Base-by-base conservation (phyloP, 2,888 invertebrate genomes). In the Platynereis dumerilii region DNA sequence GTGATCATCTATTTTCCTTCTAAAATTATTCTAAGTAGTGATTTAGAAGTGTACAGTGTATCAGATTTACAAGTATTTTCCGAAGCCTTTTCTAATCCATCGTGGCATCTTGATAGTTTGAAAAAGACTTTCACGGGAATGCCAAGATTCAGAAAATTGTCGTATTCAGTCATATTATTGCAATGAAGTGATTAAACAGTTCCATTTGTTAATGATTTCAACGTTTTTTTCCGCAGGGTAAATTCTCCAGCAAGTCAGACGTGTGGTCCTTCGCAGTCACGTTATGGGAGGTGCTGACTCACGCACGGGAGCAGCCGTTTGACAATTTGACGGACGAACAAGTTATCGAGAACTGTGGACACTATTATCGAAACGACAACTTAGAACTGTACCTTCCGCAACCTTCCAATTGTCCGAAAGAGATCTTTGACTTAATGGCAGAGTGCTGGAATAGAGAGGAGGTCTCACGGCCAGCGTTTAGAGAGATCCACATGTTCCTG, bases 181-280 rank as follows among this genome's bases (percentile, higher is more conserved):
- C n/a, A n/a, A n/a, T n/a, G n/a, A n/a, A n/a, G n/a, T n/a, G n/a
- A n/a, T n/a, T n/a, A n/a, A n/a, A n/a, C n/a, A n/a, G n/a, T n/a
- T n/a, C n/a, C n/a, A n/a, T n/a, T n/a, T n/a, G n/a, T n/a, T n/a
- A n/a, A n/a, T n/a, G n/a, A n/a, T n/a, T n/a, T n/a, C n/a, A n/a
- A n/a, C n/a, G n/a, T n/a, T n/a, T n/a, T n/a, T 44, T 2, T 27
- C 82, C 86, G 52, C 85, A 95, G 94, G 91, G 90, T 60, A 91
- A 91, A 84, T 94, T 94, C 84, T 92, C 91, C 42, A 89, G 90
- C 58, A 92, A 92, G 83, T 91, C 92, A 78, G 94, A 95, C 83
- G 92, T 93, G 0, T 95, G 94, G 94, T 89, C 93, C 17, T 94
- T 93, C 83, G 94, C 91, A 0, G 92, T 94, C 24, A 92, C 92